These are phyloP conservation scores for Plebejus anna DNA, from an alignment of 2,888 invertebrate species.

Conservation along the genomic window DNA sequence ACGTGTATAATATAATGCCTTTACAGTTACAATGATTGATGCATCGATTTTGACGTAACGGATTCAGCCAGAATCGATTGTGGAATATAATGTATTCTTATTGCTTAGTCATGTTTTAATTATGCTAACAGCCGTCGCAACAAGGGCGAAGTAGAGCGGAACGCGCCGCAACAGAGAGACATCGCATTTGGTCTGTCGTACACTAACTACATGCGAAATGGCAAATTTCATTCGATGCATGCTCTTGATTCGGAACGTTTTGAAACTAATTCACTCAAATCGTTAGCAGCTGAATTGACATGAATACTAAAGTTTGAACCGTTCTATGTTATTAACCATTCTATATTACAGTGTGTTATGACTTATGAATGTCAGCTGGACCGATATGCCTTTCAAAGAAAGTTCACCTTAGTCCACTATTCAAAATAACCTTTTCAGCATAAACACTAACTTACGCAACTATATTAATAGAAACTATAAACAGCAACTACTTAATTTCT, in stretches of 20 bases:
- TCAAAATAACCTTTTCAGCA: neutral
- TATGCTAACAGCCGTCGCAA: constrained; percentile 72
- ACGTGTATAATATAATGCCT: no score
- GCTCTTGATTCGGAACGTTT: neutral
- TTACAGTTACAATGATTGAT: neutral
- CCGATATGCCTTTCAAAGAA: neutral
- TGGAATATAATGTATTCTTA: constrained; percentile 54
- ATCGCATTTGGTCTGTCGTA: constrained; percentile 49
- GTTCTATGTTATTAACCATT: no score
- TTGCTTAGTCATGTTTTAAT: constrained; percentile 71
- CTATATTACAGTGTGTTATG: neutral
- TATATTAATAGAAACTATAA: no score
- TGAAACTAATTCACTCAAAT: constrained; percentile 3
- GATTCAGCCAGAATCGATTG: neutral
- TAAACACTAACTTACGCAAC: neutral
- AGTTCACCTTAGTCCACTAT: neutral
- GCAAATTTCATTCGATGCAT: constrained; percentile 28
- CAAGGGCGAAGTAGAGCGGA: constrained; percentile 68
- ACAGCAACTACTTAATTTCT: no score
- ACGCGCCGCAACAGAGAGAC: constrained; percentile 57
- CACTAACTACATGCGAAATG: constrained; percentile 31
- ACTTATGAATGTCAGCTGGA: neutral
- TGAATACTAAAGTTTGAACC: neutral
- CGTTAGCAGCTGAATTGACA: neutral
- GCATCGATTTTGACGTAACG: neutral